Percentiles rank a stretch among this genome's conserved stretches.
These are phyloP conservation scores for Siniperca chuatsi DNA, from an alignment of 2,113 vertebrate species.

Conservation along the genomic window DNA sequence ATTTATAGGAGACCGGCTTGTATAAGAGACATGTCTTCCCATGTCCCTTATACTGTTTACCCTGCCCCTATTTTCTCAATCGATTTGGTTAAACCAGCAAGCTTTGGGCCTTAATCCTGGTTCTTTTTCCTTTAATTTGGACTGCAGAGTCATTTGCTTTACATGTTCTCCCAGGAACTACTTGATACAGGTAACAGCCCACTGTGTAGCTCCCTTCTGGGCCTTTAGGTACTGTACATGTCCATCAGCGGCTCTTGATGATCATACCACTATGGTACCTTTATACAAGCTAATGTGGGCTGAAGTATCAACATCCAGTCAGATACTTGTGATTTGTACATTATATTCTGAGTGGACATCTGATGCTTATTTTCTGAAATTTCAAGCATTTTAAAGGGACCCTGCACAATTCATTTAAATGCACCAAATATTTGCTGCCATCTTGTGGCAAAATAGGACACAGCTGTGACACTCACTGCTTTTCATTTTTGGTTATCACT, in stretches of 20 bases:
- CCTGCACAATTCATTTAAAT: background rate
- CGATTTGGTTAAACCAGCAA: background rate
- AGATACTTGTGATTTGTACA: background rate
- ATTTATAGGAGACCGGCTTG: background rate
- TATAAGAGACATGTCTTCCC: background rate
- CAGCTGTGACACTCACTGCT: background rate
- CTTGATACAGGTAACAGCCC: too few relatives aligned
- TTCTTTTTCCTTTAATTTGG: background rate
- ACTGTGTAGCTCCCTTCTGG: too few relatives aligned
- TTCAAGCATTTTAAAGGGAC: background rate
- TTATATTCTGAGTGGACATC: background rate
- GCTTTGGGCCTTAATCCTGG: background rate
- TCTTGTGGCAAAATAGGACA: conserved; percentile 51
- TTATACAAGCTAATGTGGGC: too few relatives aligned
- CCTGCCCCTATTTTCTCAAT: background rate
- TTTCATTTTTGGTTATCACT: background rate
- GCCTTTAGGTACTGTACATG: too few relatives aligned
- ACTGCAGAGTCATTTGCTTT: background rate
- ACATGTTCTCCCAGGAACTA: background rate
- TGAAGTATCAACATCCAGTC: background rate
- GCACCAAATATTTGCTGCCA: conserved; percentile 60
- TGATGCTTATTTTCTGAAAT: conserved; percentile 8
- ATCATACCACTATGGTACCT: too few relatives aligned
- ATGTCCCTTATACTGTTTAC: background rate
- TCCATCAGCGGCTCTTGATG: too few relatives aligned